These are phyloP conservation scores for Orchesella cincta DNA, from an alignment of 1,140 invertebrate species.

Conservation along the genomic window DNA sequence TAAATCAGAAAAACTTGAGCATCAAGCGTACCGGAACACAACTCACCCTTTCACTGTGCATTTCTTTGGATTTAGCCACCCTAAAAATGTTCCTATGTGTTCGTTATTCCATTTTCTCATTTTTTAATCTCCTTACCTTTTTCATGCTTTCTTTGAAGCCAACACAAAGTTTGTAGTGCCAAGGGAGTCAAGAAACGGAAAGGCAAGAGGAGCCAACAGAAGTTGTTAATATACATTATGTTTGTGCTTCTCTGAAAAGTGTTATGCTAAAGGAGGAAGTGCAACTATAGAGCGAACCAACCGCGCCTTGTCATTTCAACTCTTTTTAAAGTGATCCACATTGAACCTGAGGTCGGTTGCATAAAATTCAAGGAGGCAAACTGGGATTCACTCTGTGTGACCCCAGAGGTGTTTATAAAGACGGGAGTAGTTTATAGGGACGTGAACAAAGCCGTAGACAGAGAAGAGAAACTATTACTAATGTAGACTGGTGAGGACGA, in stretches of 20 bases:
- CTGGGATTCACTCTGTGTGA: not conserved
- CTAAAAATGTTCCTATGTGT: not conserved
- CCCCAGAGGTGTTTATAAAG: conserved; percentile 14
- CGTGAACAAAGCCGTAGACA: too few relatives aligned
- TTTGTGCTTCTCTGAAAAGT: not conserved
- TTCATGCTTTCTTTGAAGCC: not conserved
- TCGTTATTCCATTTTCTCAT: not conserved
- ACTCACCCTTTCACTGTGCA: not conserved
- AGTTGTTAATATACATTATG: not conserved
- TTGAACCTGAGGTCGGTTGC: not conserved
- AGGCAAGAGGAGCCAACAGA: not conserved
- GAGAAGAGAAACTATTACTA: not conserved
- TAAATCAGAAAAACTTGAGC: conserved; percentile 9
- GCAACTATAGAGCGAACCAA: not conserved
- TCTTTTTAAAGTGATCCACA: not conserved
- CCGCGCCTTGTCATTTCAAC: too few relatives aligned
- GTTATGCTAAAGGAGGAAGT: not conserved
- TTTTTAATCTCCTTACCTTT: conserved; percentile 15
- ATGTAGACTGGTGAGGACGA: not conserved
- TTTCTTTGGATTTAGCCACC: not conserved
- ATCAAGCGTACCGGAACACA: not conserved
- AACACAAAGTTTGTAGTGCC: not conserved
- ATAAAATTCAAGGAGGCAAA: not conserved
- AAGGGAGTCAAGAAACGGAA: not conserved
- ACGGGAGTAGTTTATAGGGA: not conserved